Percentiles rank a stretch among this genome's conserved stretches.
Evolutionary conservation across 2,797 vertebrate species (phyloP).

Genomic region (Parauchenoglanis ngamensis): DNA sequence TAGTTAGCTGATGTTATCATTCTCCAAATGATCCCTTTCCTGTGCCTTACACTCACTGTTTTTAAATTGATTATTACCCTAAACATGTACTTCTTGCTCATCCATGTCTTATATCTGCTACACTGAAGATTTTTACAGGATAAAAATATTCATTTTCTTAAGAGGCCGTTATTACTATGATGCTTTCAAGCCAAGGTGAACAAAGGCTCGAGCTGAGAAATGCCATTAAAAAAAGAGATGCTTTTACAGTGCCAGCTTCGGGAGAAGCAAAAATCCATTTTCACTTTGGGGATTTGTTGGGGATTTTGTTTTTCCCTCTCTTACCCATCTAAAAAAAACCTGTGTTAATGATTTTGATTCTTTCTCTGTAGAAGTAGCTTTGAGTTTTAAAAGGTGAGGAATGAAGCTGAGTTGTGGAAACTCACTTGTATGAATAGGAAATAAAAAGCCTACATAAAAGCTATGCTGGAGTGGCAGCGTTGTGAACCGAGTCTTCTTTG

Average conservation of each 20-base stretch:
- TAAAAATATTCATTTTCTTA: constrained; percentile 19
- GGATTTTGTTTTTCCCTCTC: constrained; percentile 33
- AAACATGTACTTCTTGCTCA: neutral
- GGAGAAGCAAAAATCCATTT: constrained; percentile 24
- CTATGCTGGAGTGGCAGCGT: constrained; percentile 62
- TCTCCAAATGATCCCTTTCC: neutral
- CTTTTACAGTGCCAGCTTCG: constrained; percentile 1
- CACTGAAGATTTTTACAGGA: neutral
- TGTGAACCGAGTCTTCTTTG: constrained; percentile 72
- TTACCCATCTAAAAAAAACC: constrained; percentile 14
- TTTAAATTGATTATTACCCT: constrained; percentile 51
- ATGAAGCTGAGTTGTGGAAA: constrained; percentile 49
- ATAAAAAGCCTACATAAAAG: constrained; percentile 59
- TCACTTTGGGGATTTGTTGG: constrained; percentile 5
- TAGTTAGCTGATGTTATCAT: constrained; percentile 1
- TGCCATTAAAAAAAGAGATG: neutral
- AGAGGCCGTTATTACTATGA: constrained; percentile 51
- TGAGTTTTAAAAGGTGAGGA: constrained; percentile 31
- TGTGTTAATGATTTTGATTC: constrained; percentile 28
- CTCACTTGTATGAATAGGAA: constrained; percentile 54
- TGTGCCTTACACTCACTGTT: constrained; percentile 18
- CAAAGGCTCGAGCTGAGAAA: constrained; percentile 24
- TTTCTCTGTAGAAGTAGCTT: constrained; percentile 40
- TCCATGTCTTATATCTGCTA: constrained; percentile 28
- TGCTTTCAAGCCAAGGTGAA: constrained; percentile 55